phyloP scores from a whole-genome alignment of 2,888 invertebrate genomes.

The Masnerella sp. region DNA sequence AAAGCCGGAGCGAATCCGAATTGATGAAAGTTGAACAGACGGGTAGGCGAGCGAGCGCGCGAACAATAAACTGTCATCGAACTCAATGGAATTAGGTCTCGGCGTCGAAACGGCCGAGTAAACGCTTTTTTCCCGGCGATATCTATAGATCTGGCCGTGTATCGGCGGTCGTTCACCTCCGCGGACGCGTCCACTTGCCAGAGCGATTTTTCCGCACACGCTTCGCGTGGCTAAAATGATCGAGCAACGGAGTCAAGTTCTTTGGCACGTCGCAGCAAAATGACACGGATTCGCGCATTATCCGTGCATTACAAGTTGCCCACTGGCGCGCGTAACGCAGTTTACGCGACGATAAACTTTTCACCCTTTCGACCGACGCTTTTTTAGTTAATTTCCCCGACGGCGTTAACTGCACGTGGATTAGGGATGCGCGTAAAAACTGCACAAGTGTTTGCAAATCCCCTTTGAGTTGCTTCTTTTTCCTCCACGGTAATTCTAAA shows the following conservation, averaged over 20 bases:
- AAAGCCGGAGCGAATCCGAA: too few species aligned
- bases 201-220: conserved; percentile 30
- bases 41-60: conserved; percentile 7
- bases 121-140: conserved; percentile 7
- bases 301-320: conserved; percentile 7
- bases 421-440: too few species aligned
- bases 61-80: conserved; percentile 19
- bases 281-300: conserved; percentile 25
- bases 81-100: conserved; percentile 29
- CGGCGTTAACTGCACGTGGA: too few species aligned
- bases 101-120: conserved; percentile 11
- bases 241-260: conserved; percentile 50
- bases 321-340: conserved; percentile 15
- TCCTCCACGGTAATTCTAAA: too few species aligned
- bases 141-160: conserved; percentile 37
- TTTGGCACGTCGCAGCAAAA: conserved; percentile 30
- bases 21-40: too few species aligned
- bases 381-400: too few species aligned
- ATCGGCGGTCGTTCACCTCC: conserved; percentile 43
- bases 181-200: conserved; percentile 9
- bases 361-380: too few species aligned
- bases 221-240: conserved; percentile 33
- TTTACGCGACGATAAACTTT: conserved; percentile 24
- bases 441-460: too few species aligned
- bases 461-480: too few species aligned